phyloP scores from a whole-genome alignment of 2,797 vertebrate genomes.

The Cottoperca gobio region DNA sequence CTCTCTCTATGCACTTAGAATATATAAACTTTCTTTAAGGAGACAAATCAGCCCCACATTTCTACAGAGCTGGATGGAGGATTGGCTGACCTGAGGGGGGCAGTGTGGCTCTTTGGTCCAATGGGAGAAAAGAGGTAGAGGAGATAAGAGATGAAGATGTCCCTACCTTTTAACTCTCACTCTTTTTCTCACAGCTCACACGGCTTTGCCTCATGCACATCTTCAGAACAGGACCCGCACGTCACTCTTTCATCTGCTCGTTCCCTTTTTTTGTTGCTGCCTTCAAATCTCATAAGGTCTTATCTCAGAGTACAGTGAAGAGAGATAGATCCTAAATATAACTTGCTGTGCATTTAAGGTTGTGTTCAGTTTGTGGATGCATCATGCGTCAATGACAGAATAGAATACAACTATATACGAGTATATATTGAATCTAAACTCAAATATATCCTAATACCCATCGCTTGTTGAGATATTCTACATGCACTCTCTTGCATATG shows the following conservation, averaged over 20 bases:
- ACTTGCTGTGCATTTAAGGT: constrained; percentile 12
- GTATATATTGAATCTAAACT: too few relatives aligned
- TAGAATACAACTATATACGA: too few relatives aligned
- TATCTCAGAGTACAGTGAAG: background rate
- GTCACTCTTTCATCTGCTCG: constrained; percentile 12
- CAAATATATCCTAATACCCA: background rate
- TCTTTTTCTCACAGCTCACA: constrained; percentile 6
- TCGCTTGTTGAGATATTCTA: background rate
- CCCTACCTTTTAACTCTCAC: constrained; percentile 25
- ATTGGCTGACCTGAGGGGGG: constrained; percentile 68
- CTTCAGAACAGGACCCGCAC: constrained; percentile 15
- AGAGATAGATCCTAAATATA: background rate
- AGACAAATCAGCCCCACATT: background rate
- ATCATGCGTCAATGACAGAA: background rate
- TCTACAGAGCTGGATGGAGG: background rate
- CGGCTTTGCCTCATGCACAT: constrained; percentile 8
- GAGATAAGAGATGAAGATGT: constrained; percentile 25
- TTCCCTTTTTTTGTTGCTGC: constrained; percentile 19
- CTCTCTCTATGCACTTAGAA: background rate
- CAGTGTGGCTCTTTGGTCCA: constrained; percentile 73
- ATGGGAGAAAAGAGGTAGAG: constrained; percentile 19
- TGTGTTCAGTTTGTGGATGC: background rate
- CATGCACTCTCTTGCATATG: background rate
- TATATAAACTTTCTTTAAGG: constrained; percentile 8
- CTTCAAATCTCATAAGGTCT: constrained; percentile 10